Conservation (phyloP, 2,888 invertebrate genomes). For the Byasa hedistus region DNA sequence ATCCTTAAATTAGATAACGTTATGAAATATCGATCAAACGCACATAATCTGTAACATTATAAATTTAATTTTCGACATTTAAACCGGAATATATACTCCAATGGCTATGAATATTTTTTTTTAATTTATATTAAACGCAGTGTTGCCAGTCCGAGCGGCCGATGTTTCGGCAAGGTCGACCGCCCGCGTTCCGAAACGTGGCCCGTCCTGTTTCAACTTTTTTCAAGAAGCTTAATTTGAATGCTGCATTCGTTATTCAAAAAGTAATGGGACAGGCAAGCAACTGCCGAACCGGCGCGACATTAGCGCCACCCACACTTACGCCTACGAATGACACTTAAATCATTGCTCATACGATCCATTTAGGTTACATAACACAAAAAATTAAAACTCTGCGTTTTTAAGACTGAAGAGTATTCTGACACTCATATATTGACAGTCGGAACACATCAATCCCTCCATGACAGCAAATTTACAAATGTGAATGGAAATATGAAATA, state of each 20-base stretch:
- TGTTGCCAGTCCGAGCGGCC: constrained; percentile 19
- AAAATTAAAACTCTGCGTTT: no score
- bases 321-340: background rate
- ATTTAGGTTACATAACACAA: no score
- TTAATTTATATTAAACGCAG: background rate
- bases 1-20: no score
- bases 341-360: no score
- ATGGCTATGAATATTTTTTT: background rate
- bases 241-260: constrained; percentile 15
- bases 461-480: no score
- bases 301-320: background rate
- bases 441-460: no score
- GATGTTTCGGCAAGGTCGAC: constrained; percentile 28
- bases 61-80: background rate
- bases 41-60: background rate
- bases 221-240: constrained; percentile 3
- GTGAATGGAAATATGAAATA: no score
- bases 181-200: constrained; percentile 7
- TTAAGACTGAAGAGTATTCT: no score
- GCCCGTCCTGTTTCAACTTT: constrained; percentile 18
- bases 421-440: no score
- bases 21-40: no score
- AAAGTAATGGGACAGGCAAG: constrained; percentile 1
- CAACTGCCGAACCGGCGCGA: background rate
- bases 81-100: background rate